phyloP scores from a whole-genome alignment of 1,140 invertebrate genomes.

The Macrotrachela quadricornifera region DNA sequence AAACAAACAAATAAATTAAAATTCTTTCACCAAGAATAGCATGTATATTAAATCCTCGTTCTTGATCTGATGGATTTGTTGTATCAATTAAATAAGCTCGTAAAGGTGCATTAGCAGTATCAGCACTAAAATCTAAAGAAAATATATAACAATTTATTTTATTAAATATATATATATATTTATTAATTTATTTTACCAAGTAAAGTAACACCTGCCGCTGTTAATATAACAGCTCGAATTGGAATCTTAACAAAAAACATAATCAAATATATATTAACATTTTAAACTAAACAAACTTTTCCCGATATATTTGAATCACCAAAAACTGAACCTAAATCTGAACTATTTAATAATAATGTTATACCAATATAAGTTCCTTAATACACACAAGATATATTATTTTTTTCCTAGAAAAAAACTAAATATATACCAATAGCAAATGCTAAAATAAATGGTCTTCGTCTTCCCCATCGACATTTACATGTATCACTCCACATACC shows the following conservation, averaged over 20 bases:
- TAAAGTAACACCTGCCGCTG: not conserved
- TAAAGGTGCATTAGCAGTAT: slow-evolving; percentile 1
- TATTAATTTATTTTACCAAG: no score
- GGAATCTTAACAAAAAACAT: slow-evolving; percentile 2
- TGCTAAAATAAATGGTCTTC: slow-evolving; percentile 33
- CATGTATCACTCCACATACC: slow-evolving; percentile 31
- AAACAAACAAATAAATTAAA: no score
- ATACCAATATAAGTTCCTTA: slow-evolving; percentile 5
- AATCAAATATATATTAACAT: not conserved
- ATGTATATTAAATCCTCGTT: slow-evolving; percentile 2
- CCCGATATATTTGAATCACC: not conserved
- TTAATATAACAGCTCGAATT: not conserved
- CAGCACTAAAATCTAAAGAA: slow-evolving; percentile 7
- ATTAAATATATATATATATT: no score
- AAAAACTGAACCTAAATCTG: not conserved
- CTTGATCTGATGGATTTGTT: slow-evolving; percentile 6
- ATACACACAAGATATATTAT: no score
- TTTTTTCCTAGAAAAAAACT: no score
- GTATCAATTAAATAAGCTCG: slow-evolving; percentile 3
- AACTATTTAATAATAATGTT: not conserved
- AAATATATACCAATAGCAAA: not conserved
- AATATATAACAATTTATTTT: no score
- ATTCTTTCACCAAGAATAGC: slow-evolving; percentile 4
- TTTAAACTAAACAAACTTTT: not conserved
- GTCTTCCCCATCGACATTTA: slow-evolving; percentile 17